These are phyloP conservation scores for Ethmia dodecea DNA, from an alignment of 2,888 invertebrate species.

Conservation along the genomic window DNA sequence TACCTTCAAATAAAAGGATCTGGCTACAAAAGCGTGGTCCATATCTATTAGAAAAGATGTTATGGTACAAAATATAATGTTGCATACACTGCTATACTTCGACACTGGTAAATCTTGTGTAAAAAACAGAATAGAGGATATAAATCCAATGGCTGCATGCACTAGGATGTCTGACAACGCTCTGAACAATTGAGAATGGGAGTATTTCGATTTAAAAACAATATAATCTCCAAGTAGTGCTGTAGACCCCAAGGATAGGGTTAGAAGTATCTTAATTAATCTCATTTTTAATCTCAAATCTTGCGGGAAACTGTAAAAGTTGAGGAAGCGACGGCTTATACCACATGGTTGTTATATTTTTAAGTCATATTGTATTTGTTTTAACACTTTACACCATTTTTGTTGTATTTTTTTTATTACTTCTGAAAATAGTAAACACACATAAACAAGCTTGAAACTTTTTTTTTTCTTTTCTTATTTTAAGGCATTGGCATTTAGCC, in stretches of 20 bases:
- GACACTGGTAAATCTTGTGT: slow-evolving; percentile 34
- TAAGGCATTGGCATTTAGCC: too few relatives aligned
- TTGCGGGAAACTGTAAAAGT: too few relatives aligned
- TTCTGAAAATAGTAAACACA: too few relatives aligned
- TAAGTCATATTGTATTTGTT: too few relatives aligned
- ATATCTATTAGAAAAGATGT: slow-evolving; percentile 55
- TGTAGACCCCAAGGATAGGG: slow-evolving; percentile 31
- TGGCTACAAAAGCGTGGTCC: slow-evolving; percentile 59
- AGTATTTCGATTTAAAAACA: slow-evolving; percentile 54
- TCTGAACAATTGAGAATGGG: slow-evolving; percentile 40
- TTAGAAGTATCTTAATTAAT: slow-evolving; percentile 22
- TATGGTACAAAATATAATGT: slow-evolving; percentile 46
- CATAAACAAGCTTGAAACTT: too few relatives aligned
- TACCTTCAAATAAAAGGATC: slow-evolving; percentile 55
- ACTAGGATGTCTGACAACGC: slow-evolving; percentile 47
- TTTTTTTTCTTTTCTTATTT: too few relatives aligned
- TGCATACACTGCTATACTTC: slow-evolving; percentile 26
- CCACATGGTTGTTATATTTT: too few relatives aligned
- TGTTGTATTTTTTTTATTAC: too few relatives aligned
- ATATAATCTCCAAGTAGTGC: slow-evolving; percentile 51
- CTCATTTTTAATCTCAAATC: too few relatives aligned
- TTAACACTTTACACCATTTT: too few relatives aligned
- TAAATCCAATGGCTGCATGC: slow-evolving; percentile 46
- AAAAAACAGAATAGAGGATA: slow-evolving; percentile 52
- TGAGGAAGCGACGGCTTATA: too few relatives aligned